A percentile compares a stretch with the other conserved stretches of the same genome.
Conservation (phyloP, 2,113 vertebrate species). For the Macquaria ambigua region DNA sequence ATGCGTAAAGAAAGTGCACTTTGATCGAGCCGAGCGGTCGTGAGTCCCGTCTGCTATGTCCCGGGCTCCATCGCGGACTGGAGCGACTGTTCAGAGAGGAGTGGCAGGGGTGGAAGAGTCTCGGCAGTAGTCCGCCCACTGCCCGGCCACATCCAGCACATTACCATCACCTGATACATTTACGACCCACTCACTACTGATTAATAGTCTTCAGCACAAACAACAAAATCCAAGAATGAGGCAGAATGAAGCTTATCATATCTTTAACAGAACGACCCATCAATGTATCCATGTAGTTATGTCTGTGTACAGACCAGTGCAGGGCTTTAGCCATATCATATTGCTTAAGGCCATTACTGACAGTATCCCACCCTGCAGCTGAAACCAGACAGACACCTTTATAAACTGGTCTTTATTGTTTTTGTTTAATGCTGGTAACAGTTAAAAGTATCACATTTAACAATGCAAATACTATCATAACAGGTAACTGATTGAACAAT, state of each 20-base stretch:
- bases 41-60: constrained; percentile 3
- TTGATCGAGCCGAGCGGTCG: neutral
- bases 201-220: neutral
- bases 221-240: too few species aligned
- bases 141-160: constrained; percentile 13
- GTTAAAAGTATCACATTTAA: neutral
- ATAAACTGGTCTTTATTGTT: neutral
- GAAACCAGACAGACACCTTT: neutral
- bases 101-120: neutral
- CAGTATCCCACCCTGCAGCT: neutral
- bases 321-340: too few species aligned
- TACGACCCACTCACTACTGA: constrained; percentile 5
- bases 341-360: neutral
- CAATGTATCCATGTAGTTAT: neutral
- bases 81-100: neutral
- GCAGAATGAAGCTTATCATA: neutral
- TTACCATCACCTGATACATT: constrained; percentile 19
- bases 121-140: constrained; percentile 29
- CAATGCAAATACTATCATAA: neutral
- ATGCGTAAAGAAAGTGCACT: constrained; percentile 6
- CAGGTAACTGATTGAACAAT: neutral
- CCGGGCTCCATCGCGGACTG: constrained; percentile 17
- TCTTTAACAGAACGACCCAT: neutral
- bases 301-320: neutral
- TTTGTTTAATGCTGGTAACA: neutral